These are phyloP conservation scores for Apeira syringaria DNA, from an alignment of 2,888 invertebrate genomes.

Conservation along the genomic window DNA sequence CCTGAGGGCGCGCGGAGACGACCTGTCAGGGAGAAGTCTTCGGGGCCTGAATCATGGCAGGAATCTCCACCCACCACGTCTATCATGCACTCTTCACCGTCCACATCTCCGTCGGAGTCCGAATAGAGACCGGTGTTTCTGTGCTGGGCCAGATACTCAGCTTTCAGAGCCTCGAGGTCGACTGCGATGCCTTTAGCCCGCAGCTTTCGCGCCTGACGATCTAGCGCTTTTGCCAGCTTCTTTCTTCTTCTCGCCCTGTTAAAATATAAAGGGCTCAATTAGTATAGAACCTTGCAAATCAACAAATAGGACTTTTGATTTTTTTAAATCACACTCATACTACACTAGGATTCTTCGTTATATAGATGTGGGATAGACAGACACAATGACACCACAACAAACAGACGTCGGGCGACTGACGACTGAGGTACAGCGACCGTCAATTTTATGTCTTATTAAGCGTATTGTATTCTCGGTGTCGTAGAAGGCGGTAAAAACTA, in stretches of 20 bases:
- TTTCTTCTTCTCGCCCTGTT: slow-evolving; percentile 93
- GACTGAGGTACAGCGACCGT: too few relatives aligned
- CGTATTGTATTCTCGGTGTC: too few relatives aligned
- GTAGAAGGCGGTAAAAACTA: too few relatives aligned
- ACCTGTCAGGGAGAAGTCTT: slow-evolving; percentile 85
- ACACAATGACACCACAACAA: too few relatives aligned
- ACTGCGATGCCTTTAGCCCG: slow-evolving; percentile 96
- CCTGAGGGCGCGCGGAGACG: slow-evolving; percentile 83
- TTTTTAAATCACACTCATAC: too few relatives aligned
- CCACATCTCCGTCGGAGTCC: slow-evolving; percentile 83
- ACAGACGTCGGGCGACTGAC: too few relatives aligned
- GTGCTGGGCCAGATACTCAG: slow-evolving; percentile 93
- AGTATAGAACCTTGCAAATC: slow-evolving; percentile 69
- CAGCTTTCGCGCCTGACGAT: slow-evolving; percentile 95
- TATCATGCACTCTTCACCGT: slow-evolving; percentile 89
- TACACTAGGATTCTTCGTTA: too few relatives aligned
- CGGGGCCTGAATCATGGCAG: slow-evolving; percentile 86
- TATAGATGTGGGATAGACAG: too few relatives aligned
- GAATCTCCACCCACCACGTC: slow-evolving; percentile 94
- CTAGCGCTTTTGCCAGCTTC: slow-evolving; percentile 95
- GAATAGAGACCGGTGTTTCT: slow-evolving; percentile 84
- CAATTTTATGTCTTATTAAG: too few relatives aligned
- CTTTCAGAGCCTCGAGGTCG: slow-evolving; percentile 92
- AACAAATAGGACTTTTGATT: too few relatives aligned
- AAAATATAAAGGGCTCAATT: slow-evolving; percentile 76